Percentiles rank a stretch among this genome's conserved stretches.
These are phyloP conservation scores for Lepilemur ruficaudatus DNA, from an alignment of 2,797 vertebrate genomes.

Conservation along the genomic window DNA sequence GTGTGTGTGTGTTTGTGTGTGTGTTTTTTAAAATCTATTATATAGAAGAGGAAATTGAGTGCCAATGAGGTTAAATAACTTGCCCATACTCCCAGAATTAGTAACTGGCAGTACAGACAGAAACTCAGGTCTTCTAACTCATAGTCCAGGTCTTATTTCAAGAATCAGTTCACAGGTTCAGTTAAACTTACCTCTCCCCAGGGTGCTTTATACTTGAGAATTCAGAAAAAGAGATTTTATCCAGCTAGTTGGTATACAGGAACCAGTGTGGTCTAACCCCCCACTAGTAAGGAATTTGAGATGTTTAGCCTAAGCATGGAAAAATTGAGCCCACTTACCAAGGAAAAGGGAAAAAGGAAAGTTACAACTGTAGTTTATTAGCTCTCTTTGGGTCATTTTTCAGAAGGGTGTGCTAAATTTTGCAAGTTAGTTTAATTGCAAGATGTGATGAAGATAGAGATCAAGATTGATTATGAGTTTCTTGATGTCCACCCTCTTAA, in stretches of 20 bases:
- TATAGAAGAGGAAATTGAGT: conserved; percentile 6
- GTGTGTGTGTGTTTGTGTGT: too few relatives aligned
- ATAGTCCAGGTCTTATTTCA: neutral
- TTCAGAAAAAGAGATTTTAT: conserved; percentile 64
- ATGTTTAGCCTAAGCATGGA: conserved; percentile 44
- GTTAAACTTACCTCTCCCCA: conserved; percentile 29
- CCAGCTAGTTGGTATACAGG: neutral
- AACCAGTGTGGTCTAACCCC: conserved; percentile 48
- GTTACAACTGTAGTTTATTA: neutral
- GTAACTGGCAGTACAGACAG: neutral
- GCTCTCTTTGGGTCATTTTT: neutral
- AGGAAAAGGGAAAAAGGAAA: conserved; percentile 23
- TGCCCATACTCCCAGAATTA: neutral
- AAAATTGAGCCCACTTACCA: conserved; percentile 23
- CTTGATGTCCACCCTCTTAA: neutral
- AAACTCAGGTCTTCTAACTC: neutral
- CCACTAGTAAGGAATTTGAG: conserved; percentile 58
- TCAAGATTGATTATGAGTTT: neutral
- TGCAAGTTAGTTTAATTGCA: neutral
- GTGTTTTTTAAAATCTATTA: neutral
- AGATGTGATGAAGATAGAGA: neutral
- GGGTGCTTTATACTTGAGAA: conserved; percentile 47
- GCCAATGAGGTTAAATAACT: neutral
- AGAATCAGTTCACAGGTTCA: conserved; percentile 19
- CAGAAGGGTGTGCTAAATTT: neutral